Base-by-base conservation (phyloP, 2,113 vertebrate genomes). In the Thryonomys swinderianus region DNA sequence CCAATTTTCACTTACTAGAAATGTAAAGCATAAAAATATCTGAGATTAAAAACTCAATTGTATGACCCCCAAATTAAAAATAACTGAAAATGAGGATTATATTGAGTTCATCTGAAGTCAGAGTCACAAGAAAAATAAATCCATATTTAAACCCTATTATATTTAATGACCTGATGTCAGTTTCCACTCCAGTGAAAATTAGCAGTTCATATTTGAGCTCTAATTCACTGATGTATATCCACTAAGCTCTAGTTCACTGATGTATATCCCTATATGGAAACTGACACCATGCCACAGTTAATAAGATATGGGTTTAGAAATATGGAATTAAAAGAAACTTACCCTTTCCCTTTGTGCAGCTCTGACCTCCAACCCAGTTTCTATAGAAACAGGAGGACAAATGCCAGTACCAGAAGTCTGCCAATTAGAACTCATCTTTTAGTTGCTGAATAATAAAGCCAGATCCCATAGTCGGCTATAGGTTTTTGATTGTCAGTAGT, bases 361-460 rank as follows among this genome's bases (percentile, higher is more conserved):
- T 97, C 96, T 98, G 97, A 97, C 97, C 97, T 97, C 89, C 96
- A 97, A 95, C 96, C 97, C 95, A 97, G 93, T 97, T 97, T 97
- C 96, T 97, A 97, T 37, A 98, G 95, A 97, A 98, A 98, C 91
- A 97, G 94, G 83, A 97, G 80, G 94, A 94, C 94, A 97, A 97
- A 88, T 96, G 94, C 93, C 95, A 97, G 64, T 96, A 85, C 94
- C 97, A 97, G 97, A 97, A 97, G 95, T 95, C 96, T 96, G 96
- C 91, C 97, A 94, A 96, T 97, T 96, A 97, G 94, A 97, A 96
- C 95, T 96, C 96, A 96, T 97, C 96, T 96, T 97, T 97, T 96
- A 96, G 93, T 81, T 96, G 97, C 37, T 95, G 97, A 94, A 81
- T 94, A 97, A 97, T 96, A 97, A 90, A 96, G 94, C 57, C 96